Base-by-base conservation (phyloP, 2,888 invertebrate species). In the Pollenia labialis region DNA sequence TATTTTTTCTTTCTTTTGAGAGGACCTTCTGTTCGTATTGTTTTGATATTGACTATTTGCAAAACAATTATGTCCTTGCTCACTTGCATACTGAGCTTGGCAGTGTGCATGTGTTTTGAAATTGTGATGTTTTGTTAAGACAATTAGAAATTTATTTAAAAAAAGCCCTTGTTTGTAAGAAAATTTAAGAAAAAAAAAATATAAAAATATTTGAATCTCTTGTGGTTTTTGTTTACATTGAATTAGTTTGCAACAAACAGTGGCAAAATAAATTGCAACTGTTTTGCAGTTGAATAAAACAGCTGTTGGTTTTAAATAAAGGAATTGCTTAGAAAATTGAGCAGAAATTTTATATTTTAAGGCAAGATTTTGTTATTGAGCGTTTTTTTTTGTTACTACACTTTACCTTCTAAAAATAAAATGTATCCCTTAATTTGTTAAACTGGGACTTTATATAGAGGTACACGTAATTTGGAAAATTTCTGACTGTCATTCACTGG, bases 91-190 rank as follows among this genome's bases (percentile, higher is more conserved):
- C 46, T 60, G 18, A 6, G 23, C 32, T 62, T 54, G n/a, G 14
- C 8, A 18, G 14, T 71, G 23, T 62, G 60, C 60, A 62, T 68
- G 40, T 52, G 68, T 52, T 60, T 23, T 66, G 14, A 3, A 2
- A 14, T 56, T 42, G 11, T 66, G 44, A 16, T 64, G 23, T 46
- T 74, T 56, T 81, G 58, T 12, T 18, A 16, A 52, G 16, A 77
- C 58, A 72, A 79, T 75, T 74, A 62, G 79, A 85, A 68, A 80
- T 85, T 60, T 69, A 66, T 84, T 74, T n/a, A n/a, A 84, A 84
- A 72, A 79, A 58, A 23, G 16, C 60, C 60, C 64, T 84, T 79
- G 50, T 23, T 64, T 23, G 56, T 58, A 52, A n/a, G 1, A 62
- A 80, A 50, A 62, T 0, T 18, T 10, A 11, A 44, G 23, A 12